phyloP scores from a whole-genome alignment of 2,888 invertebrate species.

The Hoplodrina blanda region DNA sequence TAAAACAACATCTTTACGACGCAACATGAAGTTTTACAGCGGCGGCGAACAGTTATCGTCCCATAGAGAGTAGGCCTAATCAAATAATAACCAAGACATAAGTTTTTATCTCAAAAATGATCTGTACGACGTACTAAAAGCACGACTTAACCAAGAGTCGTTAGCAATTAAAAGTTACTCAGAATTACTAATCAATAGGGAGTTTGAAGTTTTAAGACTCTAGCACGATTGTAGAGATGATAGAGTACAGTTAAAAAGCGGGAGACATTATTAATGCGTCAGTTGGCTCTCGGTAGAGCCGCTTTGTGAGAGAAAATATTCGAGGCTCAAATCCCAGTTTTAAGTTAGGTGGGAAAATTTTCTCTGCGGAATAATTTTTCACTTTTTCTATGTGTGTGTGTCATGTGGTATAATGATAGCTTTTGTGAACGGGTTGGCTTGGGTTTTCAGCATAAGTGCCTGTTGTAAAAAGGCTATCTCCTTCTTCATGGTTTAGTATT shows the following conservation, averaged over 20 bases:
- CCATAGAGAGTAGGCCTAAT: slow-evolving; percentile 41
- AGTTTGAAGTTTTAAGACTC: slow-evolving; percentile 24
- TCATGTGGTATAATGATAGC: slow-evolving; percentile 19
- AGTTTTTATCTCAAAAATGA: slow-evolving; percentile 58
- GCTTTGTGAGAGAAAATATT: slow-evolving; percentile 53
- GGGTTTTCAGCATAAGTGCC: background rate
- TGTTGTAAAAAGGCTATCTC: slow-evolving; percentile 32
- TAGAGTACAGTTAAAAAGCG: slow-evolving; percentile 57
- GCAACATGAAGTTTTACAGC: slow-evolving; percentile 59
- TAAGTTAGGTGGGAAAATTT: slow-evolving; percentile 38
- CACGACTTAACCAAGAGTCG: slow-evolving; percentile 44
- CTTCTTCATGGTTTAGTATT: slow-evolving; percentile 36
- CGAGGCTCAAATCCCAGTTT: slow-evolving; percentile 49
- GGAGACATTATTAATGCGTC: slow-evolving; percentile 54
- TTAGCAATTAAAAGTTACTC: slow-evolving; percentile 62
- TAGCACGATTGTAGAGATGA: slow-evolving; percentile 45
- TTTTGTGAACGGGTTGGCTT: slow-evolving; percentile 26
- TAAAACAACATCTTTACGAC: slow-evolving; percentile 62
- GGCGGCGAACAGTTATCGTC: slow-evolving; percentile 34
- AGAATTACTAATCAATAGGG: slow-evolving; percentile 62
- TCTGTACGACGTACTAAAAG: slow-evolving; percentile 45
- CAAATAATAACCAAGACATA: slow-evolving; percentile 61
- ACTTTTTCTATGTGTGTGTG: slow-evolving; percentile 26
- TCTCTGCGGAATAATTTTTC: slow-evolving; percentile 45
- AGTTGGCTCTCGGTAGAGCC: slow-evolving; percentile 40